These are phyloP conservation scores for Gymnoscopelus microlampas DNA, from an alignment of 2,797 vertebrate genomes.

Conservation along the genomic window DNA sequence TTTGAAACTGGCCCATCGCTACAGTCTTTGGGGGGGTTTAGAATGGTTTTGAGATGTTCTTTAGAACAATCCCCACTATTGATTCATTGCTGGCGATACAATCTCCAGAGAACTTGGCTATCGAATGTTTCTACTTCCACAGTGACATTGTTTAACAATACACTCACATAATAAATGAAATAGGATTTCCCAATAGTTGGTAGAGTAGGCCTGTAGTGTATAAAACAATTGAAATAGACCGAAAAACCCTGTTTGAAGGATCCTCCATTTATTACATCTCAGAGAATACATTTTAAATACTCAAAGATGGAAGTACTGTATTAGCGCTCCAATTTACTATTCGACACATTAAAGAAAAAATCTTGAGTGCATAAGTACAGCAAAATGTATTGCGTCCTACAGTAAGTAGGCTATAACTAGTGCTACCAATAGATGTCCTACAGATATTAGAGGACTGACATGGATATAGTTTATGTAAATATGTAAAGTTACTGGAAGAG, in stretches of 20 bases:
- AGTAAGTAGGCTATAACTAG: conserved; percentile 56
- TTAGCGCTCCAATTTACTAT: conserved; percentile 67
- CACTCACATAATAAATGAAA: conserved; percentile 57
- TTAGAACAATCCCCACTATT: conserved; percentile 70
- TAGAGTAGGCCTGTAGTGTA: conserved; percentile 57
- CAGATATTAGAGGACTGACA: conserved; percentile 63
- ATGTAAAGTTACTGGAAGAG: conserved; percentile 72
- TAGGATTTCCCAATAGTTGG: conserved; percentile 49
- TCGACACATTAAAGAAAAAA: conserved; percentile 60
- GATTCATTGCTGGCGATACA: conserved; percentile 28
- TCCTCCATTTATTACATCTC: conserved; percentile 72
- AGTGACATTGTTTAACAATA: conserved; percentile 57
- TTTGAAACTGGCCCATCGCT: conserved; percentile 37
- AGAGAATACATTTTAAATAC: conserved; percentile 77
- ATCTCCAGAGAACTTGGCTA: conserved; percentile 67
- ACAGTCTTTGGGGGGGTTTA: conserved; percentile 38
- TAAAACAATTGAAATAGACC: conserved; percentile 41
- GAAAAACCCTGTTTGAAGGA: conserved; percentile 59
- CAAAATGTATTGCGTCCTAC: conserved; percentile 67
- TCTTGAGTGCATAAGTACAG: conserved; percentile 72
- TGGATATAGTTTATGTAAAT: conserved; percentile 66
- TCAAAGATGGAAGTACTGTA: conserved; percentile 64
- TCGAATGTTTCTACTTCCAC: conserved; percentile 72
- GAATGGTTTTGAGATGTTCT: conserved; percentile 63
- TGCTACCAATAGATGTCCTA: conserved; percentile 69